A percentile compares a stretch with the other conserved stretches of the same genome.
phyloP scores from a whole-genome alignment of 2,113 vertebrate genomes.

The Lepus americanus region DNA sequence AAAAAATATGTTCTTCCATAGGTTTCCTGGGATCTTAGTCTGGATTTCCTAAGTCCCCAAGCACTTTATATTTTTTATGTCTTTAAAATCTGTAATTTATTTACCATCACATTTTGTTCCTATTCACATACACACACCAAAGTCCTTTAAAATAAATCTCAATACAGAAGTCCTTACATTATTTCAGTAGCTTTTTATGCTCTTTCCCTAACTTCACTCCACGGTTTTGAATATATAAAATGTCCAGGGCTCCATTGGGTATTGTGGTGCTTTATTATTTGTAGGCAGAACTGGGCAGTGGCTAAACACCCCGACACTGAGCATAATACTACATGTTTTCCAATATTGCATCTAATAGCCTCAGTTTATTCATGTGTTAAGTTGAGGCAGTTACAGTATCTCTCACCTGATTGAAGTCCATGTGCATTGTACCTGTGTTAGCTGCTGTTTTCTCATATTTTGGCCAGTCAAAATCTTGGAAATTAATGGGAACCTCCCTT shows the following conservation, averaged over 20 bases:
- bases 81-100: constrained; percentile 26
- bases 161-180: background rate
- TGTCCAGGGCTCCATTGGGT: background rate
- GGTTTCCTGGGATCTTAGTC: background rate
- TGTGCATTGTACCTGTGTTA: background rate
- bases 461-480: background rate
- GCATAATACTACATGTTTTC: background rate
- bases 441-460: constrained; percentile 7
- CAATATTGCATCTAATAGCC: background rate
- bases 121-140: background rate
- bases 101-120: constrained; percentile 46
- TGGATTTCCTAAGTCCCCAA: constrained; percentile 19
- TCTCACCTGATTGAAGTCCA: background rate
- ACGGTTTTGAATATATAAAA: background rate
- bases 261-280: constrained; percentile 20
- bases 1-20: constrained; percentile 3
- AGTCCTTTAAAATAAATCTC: constrained; percentile 2
- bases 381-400: background rate
- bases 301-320: background rate
- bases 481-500: background rate
- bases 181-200: background rate
- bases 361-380: background rate
- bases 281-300: background rate
- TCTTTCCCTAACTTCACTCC: background rate
- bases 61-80: background rate